Conservation (phyloP, 2,888 invertebrate species). For the Eupithecia insigniata region DNA sequence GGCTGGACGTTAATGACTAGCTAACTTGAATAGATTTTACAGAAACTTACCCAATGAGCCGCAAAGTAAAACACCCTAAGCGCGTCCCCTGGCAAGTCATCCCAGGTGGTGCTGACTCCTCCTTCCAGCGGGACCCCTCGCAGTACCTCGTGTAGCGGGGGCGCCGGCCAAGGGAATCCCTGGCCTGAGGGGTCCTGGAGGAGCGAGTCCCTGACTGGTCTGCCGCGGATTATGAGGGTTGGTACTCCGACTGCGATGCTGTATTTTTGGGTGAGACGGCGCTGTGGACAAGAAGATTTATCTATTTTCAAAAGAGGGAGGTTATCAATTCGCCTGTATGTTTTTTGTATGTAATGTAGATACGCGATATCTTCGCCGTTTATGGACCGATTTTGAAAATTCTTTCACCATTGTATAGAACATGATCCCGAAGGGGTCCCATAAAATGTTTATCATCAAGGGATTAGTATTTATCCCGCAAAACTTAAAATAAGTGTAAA, state of each 20-base stretch:
- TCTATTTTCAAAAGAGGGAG: no score
- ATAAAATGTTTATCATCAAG: no score
- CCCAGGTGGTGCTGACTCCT: constrained; percentile 75
- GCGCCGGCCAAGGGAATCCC: constrained; percentile 92
- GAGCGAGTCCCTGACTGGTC: constrained; percentile 87
- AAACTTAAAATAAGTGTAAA: no score
- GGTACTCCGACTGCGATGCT: constrained; percentile 91
- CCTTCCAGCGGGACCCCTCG: constrained; percentile 76
- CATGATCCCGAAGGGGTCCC: no score
- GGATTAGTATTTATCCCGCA: no score
- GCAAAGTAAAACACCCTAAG: constrained; percentile 93
- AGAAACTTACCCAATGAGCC: constrained; percentile 91
- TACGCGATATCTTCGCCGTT: no score
- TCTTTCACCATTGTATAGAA: no score
- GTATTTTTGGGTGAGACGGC: constrained; percentile 89
- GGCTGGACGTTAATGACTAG: no score
- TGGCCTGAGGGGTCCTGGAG: constrained; percentile 86
- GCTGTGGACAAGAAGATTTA: constrained; percentile 76
- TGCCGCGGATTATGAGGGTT: constrained; percentile 89
- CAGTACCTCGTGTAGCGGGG: constrained; percentile 85
- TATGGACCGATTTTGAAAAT: no score
- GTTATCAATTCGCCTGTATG: no score
- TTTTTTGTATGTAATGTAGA: no score
- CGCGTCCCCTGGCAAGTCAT: constrained; percentile 84
- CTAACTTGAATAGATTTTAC: background rate